Base-by-base conservation (phyloP, 2,888 invertebrate genomes). In the Elgonia sp. region DNA sequence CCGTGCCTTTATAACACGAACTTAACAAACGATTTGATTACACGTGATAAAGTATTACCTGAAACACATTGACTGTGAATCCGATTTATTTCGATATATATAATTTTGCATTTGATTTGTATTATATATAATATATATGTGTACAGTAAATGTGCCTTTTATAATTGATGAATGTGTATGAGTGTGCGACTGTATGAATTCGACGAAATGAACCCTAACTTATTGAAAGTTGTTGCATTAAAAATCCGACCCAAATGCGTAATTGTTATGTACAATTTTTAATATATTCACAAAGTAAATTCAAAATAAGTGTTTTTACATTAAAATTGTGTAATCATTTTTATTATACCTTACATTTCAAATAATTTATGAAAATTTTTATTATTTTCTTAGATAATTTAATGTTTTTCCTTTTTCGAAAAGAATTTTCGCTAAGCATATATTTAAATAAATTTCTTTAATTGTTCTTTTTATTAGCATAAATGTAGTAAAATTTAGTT, bases 81-180 rank as follows among this genome's bases (percentile, higher is more conserved):
- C 42, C 53, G 87, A 84, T 89, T 84, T 81, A 39, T 85, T 88
- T 89, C 40, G 70, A 46, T 5, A 86, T 70, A 79, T 46, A 63
- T 82, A 42, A 77, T 81, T 80, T 86, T 73, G 72, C 18, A 80
- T 80, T 81, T 81, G 40, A 62, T 81, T 86, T 81, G 55, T 81
- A 81, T 70, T 67, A 50, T 76, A 73, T 86, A 76, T 82, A 50
- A 42, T 39, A 82, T 84, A 46, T 80, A 69, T 80, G 76, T 89
- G 84, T 86, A 84, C 87, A 60, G 57, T 84, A 85, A 89, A 86
- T 87, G 86, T 81, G 87, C 85, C 90, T 85, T 84, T 80, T 37
- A 86, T 88, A 76, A 90, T 84, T 87, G 70, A 89, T 73, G 77
- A 73, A 39, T 85, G 88, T 42, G 53, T 40, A 42, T 79, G 65